A percentile compares a stretch with the other conserved stretches of the same genome.
Evolutionary conservation across 1,140 invertebrate species (phyloP).

Genomic region (Sitophilus oryzae): DNA sequence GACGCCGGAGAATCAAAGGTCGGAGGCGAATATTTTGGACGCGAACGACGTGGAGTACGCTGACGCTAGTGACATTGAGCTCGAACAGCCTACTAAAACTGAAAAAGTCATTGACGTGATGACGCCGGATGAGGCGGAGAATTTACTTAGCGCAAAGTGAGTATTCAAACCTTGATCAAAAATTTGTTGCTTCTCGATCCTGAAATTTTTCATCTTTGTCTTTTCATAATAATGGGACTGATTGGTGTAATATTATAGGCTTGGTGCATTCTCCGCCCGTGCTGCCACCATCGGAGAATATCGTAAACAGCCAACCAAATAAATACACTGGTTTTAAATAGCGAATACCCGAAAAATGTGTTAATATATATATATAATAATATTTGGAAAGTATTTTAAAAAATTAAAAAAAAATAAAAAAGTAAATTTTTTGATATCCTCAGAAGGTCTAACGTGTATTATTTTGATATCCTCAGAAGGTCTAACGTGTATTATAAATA

Average conservation of each 20-base stretch:
- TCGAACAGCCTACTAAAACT: conserved; percentile 29
- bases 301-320: too few relatives aligned
- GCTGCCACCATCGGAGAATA: too few relatives aligned
- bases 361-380: conserved; percentile 21
- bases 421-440: too few relatives aligned
- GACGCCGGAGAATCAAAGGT: conserved; percentile 28
- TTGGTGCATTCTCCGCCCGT: too few relatives aligned
- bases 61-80: conserved; percentile 50
- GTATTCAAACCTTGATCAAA: conserved; percentile 18
- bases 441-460: too few relatives aligned
- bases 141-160: conserved; percentile 73
- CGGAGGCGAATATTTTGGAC: conserved; percentile 44
- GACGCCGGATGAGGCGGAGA: conserved; percentile 79
- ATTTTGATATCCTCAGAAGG: too few relatives aligned
- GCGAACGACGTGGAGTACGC: conserved; percentile 49
- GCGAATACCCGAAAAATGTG: conserved; percentile 2
- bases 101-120: conserved; percentile 58
- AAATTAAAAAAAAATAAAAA: too few relatives aligned
- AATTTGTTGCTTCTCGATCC: neutral
- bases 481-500: too few relatives aligned
- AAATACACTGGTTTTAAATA: too few relatives aligned
- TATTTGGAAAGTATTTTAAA: too few relatives aligned
- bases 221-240: neutral
- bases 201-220: neutral
- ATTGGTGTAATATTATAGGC: conserved; percentile 1